Conservation (phyloP, 2,113 vertebrate species). For the Misgurnus anguillicaudatus region DNA sequence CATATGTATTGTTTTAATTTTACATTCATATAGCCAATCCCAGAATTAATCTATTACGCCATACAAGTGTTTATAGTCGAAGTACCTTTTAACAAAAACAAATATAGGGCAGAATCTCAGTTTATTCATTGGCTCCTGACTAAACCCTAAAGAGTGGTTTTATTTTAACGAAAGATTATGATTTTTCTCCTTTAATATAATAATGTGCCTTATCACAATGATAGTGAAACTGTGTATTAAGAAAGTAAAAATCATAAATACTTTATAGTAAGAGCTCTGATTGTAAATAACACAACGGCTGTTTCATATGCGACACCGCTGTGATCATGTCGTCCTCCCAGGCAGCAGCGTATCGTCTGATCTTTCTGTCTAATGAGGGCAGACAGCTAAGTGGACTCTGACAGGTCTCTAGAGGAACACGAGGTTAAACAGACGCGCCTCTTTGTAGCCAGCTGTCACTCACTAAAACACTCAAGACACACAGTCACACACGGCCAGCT, state of each 20-base stretch:
- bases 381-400: conserved; percentile 42
- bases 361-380: neutral
- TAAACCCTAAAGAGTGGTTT: no score
- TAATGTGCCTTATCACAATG: neutral
- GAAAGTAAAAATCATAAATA: neutral
- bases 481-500: neutral
- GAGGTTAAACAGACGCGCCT: conserved; percentile 22
- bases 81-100: no score
- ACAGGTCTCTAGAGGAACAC: conserved; percentile 20
- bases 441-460: conserved; percentile 38
- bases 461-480: conserved; percentile 12
- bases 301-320: neutral
- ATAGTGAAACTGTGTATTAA: no score
- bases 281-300: conserved; percentile 11
- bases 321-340: neutral
- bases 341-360: neutral
- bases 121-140: no score
- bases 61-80: no score
- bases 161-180: no score
- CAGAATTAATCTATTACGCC: no score
- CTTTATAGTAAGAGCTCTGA: neutral
- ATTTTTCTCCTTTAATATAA: neutral
- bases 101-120: no score
- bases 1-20: no score
- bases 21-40: no score